phyloP scores from a whole-genome alignment of 2,797 vertebrate species.

The Pseudochaenichthys georgianus region DNA sequence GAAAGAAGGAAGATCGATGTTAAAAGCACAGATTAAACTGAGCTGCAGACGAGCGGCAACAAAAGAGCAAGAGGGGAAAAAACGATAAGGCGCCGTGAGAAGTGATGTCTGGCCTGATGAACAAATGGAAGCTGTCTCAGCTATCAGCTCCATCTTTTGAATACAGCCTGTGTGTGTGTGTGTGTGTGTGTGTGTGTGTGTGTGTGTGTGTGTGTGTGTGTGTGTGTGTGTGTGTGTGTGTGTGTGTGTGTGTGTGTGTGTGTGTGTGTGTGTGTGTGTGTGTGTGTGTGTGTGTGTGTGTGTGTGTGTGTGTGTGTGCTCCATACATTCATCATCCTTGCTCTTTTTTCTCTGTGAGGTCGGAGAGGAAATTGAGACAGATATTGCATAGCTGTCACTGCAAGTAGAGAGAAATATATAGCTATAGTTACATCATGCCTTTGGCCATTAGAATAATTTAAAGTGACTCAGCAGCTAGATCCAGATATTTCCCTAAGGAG shows the following conservation, averaged over 20 bases:
- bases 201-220: not conserved
- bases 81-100: conserved; percentile 5
- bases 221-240: not conserved
- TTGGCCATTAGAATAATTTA: no score
- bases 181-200: not conserved
- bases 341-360: conserved; percentile 27
- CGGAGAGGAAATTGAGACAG: conserved; percentile 59
- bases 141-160: conserved; percentile 54
- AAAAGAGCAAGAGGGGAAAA: conserved; percentile 29
- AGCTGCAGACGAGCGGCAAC: conserved; percentile 40
- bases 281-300: not conserved
- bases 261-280: not conserved
- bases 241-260: not conserved
- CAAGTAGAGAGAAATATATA: no score
- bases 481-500: no score
- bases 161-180: not conserved
- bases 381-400: conserved; percentile 8
- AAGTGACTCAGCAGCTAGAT: no score
- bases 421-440: no score
- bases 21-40: conserved; percentile 54
- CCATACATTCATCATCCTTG: conserved; percentile 26
- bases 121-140: conserved; percentile 61
- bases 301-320: not conserved
- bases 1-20: conserved; percentile 47
- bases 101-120: conserved; percentile 59